These are phyloP conservation scores for Drosophila yooni DNA, from an alignment of 2,888 invertebrate genomes.

Conservation along the genomic window DNA sequence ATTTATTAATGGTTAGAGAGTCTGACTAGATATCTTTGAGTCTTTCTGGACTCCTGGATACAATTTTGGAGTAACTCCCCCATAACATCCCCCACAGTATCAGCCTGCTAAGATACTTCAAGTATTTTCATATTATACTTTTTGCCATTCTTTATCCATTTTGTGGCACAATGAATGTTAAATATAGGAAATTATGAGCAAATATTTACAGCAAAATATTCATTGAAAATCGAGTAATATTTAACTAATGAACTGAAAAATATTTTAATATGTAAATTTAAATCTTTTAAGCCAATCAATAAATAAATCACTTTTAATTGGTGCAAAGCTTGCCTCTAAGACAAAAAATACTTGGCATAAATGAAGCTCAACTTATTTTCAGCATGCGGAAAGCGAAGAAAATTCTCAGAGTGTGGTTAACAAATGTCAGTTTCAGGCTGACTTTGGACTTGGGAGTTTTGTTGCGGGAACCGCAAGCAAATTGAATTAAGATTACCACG, in stretches of 20 bases:
- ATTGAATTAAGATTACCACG: conserved; percentile 80
- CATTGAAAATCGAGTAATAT: neutral
- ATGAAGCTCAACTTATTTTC: conserved; percentile 1
- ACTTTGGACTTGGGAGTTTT: conserved; percentile 29
- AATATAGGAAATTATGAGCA: neutral
- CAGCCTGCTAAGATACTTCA: neutral
- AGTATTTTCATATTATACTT: neutral
- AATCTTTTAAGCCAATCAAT: neutral
- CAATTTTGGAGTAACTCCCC: too few species aligned
- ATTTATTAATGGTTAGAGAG: too few species aligned
- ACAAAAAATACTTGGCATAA: conserved; percentile 9
- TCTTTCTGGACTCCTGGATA: too few species aligned
- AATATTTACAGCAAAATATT: neutral
- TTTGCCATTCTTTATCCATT: neutral
- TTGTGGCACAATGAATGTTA: too few species aligned
- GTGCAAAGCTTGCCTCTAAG: neutral
- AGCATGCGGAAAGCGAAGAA: neutral
- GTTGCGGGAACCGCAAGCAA: conserved; percentile 55
- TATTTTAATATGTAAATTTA: neutral
- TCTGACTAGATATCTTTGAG: too few species aligned
- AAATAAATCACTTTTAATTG: neutral
- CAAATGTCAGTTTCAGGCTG: conserved; percentile 24
- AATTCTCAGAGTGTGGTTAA: conserved; percentile 15
- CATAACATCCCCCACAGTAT: too few species aligned
- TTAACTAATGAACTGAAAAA: neutral